Base-by-base conservation (phyloP, 2,888 invertebrate genomes). In the Xanthostigma xanthostigma region DNA sequence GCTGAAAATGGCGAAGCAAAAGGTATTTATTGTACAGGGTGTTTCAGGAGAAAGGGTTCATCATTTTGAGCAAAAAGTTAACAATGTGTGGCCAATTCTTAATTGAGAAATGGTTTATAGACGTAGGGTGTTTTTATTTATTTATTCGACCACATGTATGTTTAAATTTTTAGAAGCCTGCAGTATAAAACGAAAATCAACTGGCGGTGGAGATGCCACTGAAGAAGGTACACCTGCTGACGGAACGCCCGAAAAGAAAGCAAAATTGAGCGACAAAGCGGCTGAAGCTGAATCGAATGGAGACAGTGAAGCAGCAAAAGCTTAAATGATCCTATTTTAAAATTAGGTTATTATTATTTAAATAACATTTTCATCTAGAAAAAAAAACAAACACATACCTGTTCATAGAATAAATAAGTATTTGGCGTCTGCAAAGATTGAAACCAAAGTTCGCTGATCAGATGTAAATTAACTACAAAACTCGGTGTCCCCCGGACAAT, bases 101-200 rank as follows among this genome's bases (percentile, higher is more conserved):
- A 45, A 13, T 44, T n/a, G n/a, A n/a, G n/a, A n/a, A n/a, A n/a
- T n/a, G n/a, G n/a, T n/a, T n/a, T n/a, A n/a, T n/a, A n/a, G n/a
- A n/a, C n/a, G n/a, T n/a, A n/a, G 12, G 11, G 13, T 10, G 10
- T 43, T 14, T 43, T 33, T 43, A n/a, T 43, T 11, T 40, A 17
- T 40, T 9, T 40, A 9, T 35, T 34, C 27, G 8, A 48, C 10
- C n/a, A 35, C 12, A 36, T 44, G 2, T 47, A 45, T 27, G 34
- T 41, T 39, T n/a, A n/a, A n/a, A n/a, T 41, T 34, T 36, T 38
- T 47, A 50, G 68, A 69, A 46, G 66, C 64, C 52, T 66, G 72
- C 48, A 73, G 74, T 55, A 74, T 78, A 62, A 81, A 82, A 68
- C 80, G 83, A 74, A 83, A 82, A 76, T 82, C 83, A 48, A 73